Base-by-base conservation (phyloP, 2,888 invertebrate species). In the Polydrusus tereticollis region DNA sequence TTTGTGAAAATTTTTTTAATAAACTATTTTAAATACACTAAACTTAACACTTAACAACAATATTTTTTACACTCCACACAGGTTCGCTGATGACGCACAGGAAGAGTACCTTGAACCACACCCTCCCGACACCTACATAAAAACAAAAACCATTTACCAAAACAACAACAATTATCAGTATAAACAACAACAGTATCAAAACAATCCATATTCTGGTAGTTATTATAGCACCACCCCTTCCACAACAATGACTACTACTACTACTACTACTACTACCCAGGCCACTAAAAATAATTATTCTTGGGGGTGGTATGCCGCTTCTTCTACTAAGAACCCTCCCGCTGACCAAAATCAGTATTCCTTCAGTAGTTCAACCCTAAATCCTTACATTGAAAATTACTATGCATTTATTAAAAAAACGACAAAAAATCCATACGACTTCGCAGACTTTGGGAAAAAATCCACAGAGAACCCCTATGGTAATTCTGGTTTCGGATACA, bases 391-490 rank as follows among this genome's bases (percentile, higher is more conserved):
- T 73, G 83, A 83, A 58, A 80, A 87, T 86, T 78, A 85, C 81
- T 84, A 85, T 83, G 69, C 83, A 83, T 76, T 84, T 80, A 82
- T 67, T 2, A 47, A 33, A 29, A 36, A 57, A 47, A 90, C 91
- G 1, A 90, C 91, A 8, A 89, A 88, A 83, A 89, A 85, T 78
- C 87, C 87, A 8, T 87, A 87, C 78, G 84, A 87, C 80, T 87
- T 87, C 80, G 85, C 84, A 69, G 84, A 86, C 78, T 86, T 86
- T 78, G 86, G 83, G 62, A 84, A 82, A 80, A 84, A 82, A 80
- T 90, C 91, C 0, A 90, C 90, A 6, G 89, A 88, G 83, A 89
- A 85, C 79, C 87, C 87, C 2, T 87, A 86, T 77, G 83, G 84
- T 81, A 73, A 83, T 21, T 59, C 41, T 5, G 69, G 68, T 6